phyloP scores from a whole-genome alignment of 2,888 invertebrate genomes.

The Thera britannica region DNA sequence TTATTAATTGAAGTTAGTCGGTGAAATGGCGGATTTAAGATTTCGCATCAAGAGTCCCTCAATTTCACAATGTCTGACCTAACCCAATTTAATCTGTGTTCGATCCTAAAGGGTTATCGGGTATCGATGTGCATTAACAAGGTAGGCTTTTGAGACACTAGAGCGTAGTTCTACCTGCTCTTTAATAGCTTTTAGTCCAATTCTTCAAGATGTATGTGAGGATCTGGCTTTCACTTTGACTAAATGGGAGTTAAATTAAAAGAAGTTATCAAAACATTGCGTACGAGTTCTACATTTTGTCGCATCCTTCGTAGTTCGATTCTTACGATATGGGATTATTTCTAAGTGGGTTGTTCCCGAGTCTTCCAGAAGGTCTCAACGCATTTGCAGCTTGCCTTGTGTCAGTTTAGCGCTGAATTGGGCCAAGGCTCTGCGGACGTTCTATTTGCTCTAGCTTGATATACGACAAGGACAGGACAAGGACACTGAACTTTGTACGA shows the following conservation, averaged over 20 bases:
- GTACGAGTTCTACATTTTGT: no score
- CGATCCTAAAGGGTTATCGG: background rate
- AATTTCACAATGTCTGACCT: background rate
- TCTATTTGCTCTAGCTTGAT: conserved; percentile 5
- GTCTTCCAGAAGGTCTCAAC: background rate
- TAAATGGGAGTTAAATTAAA: no score
- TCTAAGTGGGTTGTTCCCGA: background rate
- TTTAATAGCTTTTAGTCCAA: no score
- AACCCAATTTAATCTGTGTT: no score
- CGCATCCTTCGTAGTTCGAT: background rate
- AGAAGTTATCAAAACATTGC: no score
- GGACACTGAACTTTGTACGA: conserved; percentile 1
- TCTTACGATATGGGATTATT: background rate
- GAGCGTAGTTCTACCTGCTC: no score
- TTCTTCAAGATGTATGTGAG: no score
- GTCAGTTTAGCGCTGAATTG: conserved; percentile 16
- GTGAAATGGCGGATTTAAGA: background rate
- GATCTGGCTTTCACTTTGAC: no score
- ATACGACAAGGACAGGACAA: conserved; percentile 14
- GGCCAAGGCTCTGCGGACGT: conserved; percentile 29
- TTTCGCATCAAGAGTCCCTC: background rate
- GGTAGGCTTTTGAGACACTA: no score
- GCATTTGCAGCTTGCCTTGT: conserved; percentile 16
- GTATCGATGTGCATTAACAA: background rate
- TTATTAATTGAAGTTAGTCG: background rate